phyloP scores from a whole-genome alignment of 1,140 invertebrate genomes.

The Laupala kohalensis region DNA sequence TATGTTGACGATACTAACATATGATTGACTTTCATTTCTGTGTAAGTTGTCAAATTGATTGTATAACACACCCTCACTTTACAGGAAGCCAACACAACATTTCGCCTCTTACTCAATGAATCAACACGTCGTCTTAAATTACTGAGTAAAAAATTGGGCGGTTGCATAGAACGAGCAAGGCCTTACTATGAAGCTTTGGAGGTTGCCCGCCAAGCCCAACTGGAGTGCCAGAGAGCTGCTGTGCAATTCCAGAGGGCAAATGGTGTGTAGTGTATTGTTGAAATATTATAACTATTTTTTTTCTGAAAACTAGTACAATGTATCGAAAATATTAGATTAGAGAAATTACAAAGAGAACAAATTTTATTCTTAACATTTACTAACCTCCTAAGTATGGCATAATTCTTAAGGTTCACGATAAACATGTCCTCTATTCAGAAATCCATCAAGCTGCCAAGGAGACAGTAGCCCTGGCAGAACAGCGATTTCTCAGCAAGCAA shows the following conservation, averaged over 20 bases:
- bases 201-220: conserved; percentile 52
- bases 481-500: conserved; percentile 67
- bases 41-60: not conserved
- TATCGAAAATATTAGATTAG: too few relatives aligned
- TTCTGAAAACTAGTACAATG: too few relatives aligned
- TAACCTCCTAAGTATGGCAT: too few relatives aligned
- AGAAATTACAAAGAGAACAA: not conserved
- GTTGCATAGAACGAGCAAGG: conserved; percentile 75
- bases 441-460: conserved; percentile 89
- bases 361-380: not conserved
- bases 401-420: too few relatives aligned
- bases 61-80: conserved; percentile 8
- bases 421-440: conserved; percentile 31
- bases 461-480: conserved; percentile 82
- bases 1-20: not conserved
- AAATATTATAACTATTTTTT: not conserved
- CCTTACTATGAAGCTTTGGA: conserved; percentile 79
- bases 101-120: conserved; percentile 70
- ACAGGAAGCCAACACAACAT: conserved; percentile 70
- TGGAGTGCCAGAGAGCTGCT: conserved; percentile 78
- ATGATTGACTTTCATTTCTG: not conserved
- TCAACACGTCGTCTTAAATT: conserved; percentile 71
- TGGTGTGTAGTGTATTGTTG: conserved; percentile 49
- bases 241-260: conserved; percentile 85
- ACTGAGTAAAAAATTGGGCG: conserved; percentile 69